Percentiles rank a stretch among this genome's conserved stretches.
phyloP scores from a whole-genome alignment of 2,113 vertebrate species.

The Dasyurus viverrinus region DNA sequence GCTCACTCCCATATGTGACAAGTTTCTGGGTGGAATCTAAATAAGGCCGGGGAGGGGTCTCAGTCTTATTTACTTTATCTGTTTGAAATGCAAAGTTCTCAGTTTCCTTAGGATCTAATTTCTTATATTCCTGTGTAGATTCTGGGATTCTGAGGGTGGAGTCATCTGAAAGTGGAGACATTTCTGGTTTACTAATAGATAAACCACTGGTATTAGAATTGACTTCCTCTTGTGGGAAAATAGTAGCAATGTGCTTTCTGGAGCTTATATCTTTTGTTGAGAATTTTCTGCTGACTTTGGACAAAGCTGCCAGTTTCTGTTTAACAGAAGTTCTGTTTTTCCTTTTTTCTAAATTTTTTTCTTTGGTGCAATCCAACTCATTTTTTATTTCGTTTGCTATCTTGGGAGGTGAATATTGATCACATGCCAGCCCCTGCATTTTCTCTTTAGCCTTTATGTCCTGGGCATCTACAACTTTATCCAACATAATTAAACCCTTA shows the following conservation, averaged over 20 bases:
- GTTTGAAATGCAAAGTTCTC: background rate
- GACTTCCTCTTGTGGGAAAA: conserved; percentile 79
- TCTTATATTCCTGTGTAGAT: conserved; percentile 52
- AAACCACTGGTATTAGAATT: conserved; percentile 38
- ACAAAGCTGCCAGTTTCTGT: conserved; percentile 77
- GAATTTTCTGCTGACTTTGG: conserved; percentile 81
- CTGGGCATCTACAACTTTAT: conserved; percentile 44
- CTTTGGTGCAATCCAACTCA: conserved; percentile 53
- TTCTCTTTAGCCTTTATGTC: conserved; percentile 53
- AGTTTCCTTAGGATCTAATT: conserved; percentile 7
- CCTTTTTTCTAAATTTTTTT: conserved; percentile 80
- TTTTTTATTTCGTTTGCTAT: conserved; percentile 68
- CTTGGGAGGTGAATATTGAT: conserved; percentile 48
- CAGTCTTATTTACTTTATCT: conserved; percentile 52
- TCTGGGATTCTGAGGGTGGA: conserved; percentile 49
- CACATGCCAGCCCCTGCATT: background rate
- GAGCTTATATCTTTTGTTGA: conserved; percentile 80
- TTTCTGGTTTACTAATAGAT: background rate
- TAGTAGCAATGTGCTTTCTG: conserved; percentile 80
- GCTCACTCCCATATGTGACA: conserved; percentile 52
- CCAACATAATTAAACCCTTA: conserved; percentile 2
- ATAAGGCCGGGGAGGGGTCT: conserved; percentile 39
- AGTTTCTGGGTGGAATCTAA: conserved; percentile 46
- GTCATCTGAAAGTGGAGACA: background rate
- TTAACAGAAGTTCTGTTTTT: conserved; percentile 80